Evolutionary conservation across 2,797 vertebrate genomes (phyloP).

Genomic region (Tangara arthus): DNA sequence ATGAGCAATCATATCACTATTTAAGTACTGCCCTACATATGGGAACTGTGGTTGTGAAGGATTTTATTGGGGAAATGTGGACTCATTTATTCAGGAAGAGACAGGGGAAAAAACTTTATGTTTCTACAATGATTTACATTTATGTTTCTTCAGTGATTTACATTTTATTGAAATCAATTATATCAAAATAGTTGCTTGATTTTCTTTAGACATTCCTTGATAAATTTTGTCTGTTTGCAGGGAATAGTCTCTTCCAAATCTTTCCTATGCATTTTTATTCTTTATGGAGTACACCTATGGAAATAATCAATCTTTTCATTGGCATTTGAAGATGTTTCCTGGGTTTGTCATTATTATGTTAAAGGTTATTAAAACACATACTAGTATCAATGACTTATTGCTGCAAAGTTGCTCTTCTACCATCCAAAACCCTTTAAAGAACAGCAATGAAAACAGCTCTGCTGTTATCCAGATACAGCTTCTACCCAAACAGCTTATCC

Average conservation of each 20-base stretch:
- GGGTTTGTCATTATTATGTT: background rate
- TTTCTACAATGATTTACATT: background rate
- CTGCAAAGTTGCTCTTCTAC: background rate
- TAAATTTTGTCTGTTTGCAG: background rate
- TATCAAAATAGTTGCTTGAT: background rate
- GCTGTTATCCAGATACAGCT: background rate
- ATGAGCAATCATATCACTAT: background rate
- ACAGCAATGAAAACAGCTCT: background rate
- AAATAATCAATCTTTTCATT: background rate
- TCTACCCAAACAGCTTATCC: background rate
- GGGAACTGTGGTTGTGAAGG: background rate
- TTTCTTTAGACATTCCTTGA: background rate
- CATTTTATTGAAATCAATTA: background rate
- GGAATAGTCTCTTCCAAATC: background rate
- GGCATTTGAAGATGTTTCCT: background rate
- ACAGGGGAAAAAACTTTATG: accelerated
- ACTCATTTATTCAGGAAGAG: background rate
- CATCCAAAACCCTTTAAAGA: background rate
- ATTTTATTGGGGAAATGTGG: background rate
- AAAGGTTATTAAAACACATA: background rate
- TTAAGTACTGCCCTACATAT: background rate
- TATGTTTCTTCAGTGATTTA: background rate
- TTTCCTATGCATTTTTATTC: background rate
- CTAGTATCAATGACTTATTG: background rate
- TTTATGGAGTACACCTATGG: accelerated